A percentile compares a stretch with the other conserved stretches of the same genome.
Evolutionary conservation across 2,797 vertebrate genomes (phyloP).

Genomic region (Falco concolor): DNA sequence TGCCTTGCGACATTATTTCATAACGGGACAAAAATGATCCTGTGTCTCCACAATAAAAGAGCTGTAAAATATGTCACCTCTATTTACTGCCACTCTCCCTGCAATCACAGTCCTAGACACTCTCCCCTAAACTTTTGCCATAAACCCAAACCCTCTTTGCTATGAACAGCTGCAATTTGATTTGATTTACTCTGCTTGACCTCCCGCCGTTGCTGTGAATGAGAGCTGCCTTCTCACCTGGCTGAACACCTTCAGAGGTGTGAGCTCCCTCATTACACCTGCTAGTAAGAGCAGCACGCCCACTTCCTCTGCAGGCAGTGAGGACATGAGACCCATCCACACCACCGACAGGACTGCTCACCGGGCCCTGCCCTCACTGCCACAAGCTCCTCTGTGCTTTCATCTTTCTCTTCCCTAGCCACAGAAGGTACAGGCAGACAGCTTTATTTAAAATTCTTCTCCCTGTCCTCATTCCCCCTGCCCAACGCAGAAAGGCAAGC

Average conservation of each 20-base stretch:
- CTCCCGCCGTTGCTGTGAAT: fast-evolving
- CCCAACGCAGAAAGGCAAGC: background rate
- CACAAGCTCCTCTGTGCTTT: background rate
- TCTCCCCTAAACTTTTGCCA: background rate
- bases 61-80: background rate
- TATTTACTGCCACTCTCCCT: background rate
- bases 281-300: background rate
- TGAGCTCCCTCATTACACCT: fast-evolving
- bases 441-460: background rate
- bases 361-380: background rate
- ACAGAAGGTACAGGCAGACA: fast-evolving
- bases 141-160: background rate
- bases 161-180: background rate
- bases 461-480: background rate
- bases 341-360: fast-evolving
- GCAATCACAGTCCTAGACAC: background rate
- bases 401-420: fast-evolving
- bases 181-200: background rate
- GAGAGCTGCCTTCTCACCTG: background rate
- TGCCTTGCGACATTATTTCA: background rate
- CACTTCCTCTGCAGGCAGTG: fast-evolving
- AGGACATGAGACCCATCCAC: background rate
- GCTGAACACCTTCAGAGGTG: background rate
- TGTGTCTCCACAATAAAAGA: background rate
- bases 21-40: background rate